Evolutionary conservation across 2,888 invertebrate species (phyloP).

Genomic region (Amblyjoppa fuscipennis): DNA sequence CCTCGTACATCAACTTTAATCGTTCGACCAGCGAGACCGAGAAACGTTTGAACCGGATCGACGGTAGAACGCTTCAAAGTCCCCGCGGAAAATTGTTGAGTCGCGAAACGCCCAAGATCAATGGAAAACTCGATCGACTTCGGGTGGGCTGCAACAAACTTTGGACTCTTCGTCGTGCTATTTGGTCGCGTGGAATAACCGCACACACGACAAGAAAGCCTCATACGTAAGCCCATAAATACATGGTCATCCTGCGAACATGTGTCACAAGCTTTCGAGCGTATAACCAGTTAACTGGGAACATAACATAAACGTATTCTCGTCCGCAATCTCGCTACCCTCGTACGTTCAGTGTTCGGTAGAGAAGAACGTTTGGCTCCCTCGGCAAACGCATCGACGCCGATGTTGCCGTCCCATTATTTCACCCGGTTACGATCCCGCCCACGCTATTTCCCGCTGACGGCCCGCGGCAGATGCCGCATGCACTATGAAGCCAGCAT

Average conservation of each 20-base stretch:
- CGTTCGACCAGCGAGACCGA: no score
- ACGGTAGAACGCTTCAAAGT: not conserved
- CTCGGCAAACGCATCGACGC: constrained; percentile 46
- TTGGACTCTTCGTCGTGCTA: constrained; percentile 19
- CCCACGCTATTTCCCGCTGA: constrained; percentile 18
- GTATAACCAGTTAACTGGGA: constrained; percentile 54
- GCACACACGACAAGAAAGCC: constrained; percentile 16
- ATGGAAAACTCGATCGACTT: constrained; percentile 1
- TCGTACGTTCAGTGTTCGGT: constrained; percentile 40
- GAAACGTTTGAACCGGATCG: no score
- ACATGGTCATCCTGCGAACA: not conserved
- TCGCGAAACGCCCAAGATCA: not conserved
- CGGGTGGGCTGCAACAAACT: not conserved
- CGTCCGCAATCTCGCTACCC: constrained; percentile 56
- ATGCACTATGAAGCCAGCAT: not conserved
- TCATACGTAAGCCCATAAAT: constrained; percentile 13
- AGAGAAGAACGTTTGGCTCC: not conserved
- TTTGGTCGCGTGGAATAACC: constrained; percentile 35
- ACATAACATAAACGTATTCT: constrained; percentile 57
- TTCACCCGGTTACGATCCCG: constrained; percentile 17
- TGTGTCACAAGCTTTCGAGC: constrained; percentile 51
- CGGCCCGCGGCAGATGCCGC: not conserved
- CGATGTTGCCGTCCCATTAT: constrained; percentile 40
- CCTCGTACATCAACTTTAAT: no score
- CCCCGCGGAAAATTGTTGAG: not conserved